These are phyloP conservation scores for Furcifer pardalis DNA, from an alignment of 2,797 vertebrate species.

Conservation along the genomic window DNA sequence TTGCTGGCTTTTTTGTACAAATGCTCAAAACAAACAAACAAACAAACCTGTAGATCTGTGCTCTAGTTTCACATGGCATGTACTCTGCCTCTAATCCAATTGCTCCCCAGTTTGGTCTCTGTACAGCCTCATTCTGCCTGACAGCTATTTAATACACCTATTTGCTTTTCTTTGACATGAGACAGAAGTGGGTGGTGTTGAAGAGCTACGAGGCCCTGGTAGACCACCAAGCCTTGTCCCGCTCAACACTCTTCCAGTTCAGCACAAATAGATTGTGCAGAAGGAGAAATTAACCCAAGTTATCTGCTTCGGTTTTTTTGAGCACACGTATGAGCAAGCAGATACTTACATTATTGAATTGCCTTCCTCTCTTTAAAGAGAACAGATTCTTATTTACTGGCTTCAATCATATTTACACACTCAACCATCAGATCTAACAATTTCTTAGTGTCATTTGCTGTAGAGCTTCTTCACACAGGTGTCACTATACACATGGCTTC, in stretches of 20 bases:
- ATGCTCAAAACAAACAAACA: conserved; percentile 28
- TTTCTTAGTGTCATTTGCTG: background rate
- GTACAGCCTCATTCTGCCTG: conserved; percentile 77
- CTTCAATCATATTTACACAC: background rate
- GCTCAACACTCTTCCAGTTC: conserved; percentile 83
- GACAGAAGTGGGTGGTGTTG: conserved; percentile 82
- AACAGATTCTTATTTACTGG: background rate
- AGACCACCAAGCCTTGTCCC: conserved; percentile 83
- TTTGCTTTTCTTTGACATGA: conserved; percentile 83
- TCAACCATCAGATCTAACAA: background rate
- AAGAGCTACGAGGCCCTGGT: conserved; percentile 78
- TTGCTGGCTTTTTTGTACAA: conserved; percentile 62
- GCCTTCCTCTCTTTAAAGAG: conserved; percentile 16
- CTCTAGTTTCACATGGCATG: conserved; percentile 79
- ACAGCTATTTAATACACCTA: conserved; percentile 87
- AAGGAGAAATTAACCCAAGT: conserved; percentile 79
- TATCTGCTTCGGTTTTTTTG: conserved; percentile 57
- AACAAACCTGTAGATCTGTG: conserved; percentile 78
- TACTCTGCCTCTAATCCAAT: conserved; percentile 82
- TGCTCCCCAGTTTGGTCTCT: conserved; percentile 76
- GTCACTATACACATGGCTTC: no score
- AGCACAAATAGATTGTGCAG: conserved; percentile 80
- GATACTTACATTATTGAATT: fast-evolving
- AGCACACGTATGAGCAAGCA: conserved; percentile 18
- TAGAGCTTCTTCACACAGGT: conserved; percentile 8